Percentiles rank a stretch among this genome's conserved stretches.
Evolutionary conservation across 1,140 invertebrate species (phyloP).

Genomic region (Atta texana): DNA sequence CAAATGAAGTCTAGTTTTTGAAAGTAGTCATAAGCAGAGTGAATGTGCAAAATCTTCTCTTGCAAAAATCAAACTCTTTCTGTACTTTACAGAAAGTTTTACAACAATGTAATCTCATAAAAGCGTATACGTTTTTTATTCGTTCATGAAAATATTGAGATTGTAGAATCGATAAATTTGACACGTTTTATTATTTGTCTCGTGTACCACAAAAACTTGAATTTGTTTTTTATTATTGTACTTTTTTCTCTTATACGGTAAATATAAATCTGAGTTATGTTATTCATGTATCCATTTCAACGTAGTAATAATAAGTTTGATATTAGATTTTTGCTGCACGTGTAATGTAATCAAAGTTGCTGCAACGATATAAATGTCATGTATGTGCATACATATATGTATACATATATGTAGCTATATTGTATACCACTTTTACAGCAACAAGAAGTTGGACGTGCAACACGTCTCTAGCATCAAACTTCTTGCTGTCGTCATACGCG

Average conservation of each 20-base stretch:
- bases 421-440: slow-evolving; percentile 5
- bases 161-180: not conserved
- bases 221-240: not conserved
- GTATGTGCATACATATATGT: not conserved
- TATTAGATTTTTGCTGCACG: slow-evolving; percentile 50
- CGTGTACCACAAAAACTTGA: not conserved
- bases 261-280: not conserved
- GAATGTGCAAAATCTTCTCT: not conserved
- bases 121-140: not conserved
- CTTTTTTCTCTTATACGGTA: not conserved
- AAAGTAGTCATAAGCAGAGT: not conserved
- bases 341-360: slow-evolving; percentile 50
- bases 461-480: slow-evolving; percentile 35
- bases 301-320: slow-evolving; percentile 39
- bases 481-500: slow-evolving; percentile 19
- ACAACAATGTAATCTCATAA: not conserved
- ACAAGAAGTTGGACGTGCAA: slow-evolving; percentile 37
- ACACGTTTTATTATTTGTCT: not conserved
- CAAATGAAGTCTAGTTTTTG: slow-evolving; percentile 29
- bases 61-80: not conserved
- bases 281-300: slow-evolving; percentile 21
- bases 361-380: slow-evolving; percentile 25
- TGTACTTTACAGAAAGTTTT: not conserved
- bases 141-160: not conserved
- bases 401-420: not conserved